phyloP scores from a whole-genome alignment of 2,113 vertebrate genomes.

The Halcyon malimbica region DNA sequence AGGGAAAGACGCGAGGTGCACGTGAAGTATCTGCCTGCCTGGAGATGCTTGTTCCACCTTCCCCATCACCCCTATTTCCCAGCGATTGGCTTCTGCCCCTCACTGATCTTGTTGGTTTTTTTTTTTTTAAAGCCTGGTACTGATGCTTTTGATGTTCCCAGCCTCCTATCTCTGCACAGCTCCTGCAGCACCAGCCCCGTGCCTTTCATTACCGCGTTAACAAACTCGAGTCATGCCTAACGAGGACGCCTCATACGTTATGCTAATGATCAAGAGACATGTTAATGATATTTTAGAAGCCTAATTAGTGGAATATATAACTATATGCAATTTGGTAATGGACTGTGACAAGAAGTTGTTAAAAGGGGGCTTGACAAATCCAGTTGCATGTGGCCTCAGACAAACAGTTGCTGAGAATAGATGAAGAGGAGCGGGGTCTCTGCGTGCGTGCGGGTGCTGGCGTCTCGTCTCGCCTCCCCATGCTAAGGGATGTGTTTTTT shows the following conservation, averaged over 20 bases:
- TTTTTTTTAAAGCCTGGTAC: background rate
- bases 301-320: conserved; percentile 99
- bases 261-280: conserved; percentile 99
- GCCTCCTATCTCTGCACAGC: conserved; percentile 40
- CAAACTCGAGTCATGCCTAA: conserved; percentile 89
- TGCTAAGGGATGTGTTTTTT: conserved; percentile 27
- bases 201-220: conserved; percentile 89
- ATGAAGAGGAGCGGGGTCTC: conserved; percentile 47
- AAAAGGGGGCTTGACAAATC: conserved; percentile 84
- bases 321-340: conserved; percentile 97
- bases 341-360: conserved; percentile 93
- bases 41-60: background rate
- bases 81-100: background rate
- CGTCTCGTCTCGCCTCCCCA: background rate
- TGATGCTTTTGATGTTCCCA: conserved; percentile 48
- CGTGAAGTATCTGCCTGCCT: background rate
- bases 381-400: conserved; percentile 80
- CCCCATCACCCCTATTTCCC: background rate
- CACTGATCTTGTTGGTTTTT: background rate
- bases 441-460: background rate
- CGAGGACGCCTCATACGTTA: conserved; percentile 96
- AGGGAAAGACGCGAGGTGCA: accelerated
- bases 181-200: conserved; percentile 59
- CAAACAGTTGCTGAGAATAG: conserved; percentile 73
- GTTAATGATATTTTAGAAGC: conserved; percentile 99